Evolutionary conservation across 1,140 invertebrate genomes (phyloP), one percentile per base, ranked within the genome.

Genomic region (Telenomus remus): DNA sequence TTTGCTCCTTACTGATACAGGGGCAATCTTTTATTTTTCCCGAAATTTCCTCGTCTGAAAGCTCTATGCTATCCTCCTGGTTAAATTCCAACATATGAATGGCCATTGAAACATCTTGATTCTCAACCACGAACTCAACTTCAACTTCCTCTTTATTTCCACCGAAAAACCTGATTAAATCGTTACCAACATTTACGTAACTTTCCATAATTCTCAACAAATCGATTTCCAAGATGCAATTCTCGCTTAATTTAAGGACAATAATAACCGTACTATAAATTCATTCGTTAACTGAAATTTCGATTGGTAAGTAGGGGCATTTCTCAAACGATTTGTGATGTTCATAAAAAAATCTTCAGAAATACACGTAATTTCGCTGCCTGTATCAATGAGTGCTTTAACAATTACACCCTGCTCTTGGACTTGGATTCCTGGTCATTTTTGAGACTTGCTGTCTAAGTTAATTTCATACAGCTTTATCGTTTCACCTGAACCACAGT

Each of bases 291-390:
- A 56, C 11, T 11, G 43, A 15, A 1, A 56, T 34, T 10, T 35
- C 12, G 0, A 56, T 9, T 33, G 54, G 54, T 34, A 56, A 47
- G 0, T 0, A 8, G 0, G 54, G 54, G 34, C 54, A 56, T 10
- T 15, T 15, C 13, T 34, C 5, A 0, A 56, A 46, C 13, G n/a
- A 39, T 39, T 39, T 39, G 37, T 4, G 9, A 13, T 56, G 2
- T 14, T 34, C 19, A 4, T 13, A 42, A 14, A 56, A 13, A 56
- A 56, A 14, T 14, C 7, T 35, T 47, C 16, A 14, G 54, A 56
- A 8, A 56, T 46, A 47, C 54, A 56, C 0, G 54, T 56, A 9
- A 56, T 34, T 14, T 56, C 19, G 46, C 54, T 56, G 0, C 54
- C 54, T 12, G 42, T 43, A 47, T 47, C 54, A 13, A 56, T 11